Conservation (phyloP, 2,888 invertebrate genomes). For the Chaetoderma sp. region DNA sequence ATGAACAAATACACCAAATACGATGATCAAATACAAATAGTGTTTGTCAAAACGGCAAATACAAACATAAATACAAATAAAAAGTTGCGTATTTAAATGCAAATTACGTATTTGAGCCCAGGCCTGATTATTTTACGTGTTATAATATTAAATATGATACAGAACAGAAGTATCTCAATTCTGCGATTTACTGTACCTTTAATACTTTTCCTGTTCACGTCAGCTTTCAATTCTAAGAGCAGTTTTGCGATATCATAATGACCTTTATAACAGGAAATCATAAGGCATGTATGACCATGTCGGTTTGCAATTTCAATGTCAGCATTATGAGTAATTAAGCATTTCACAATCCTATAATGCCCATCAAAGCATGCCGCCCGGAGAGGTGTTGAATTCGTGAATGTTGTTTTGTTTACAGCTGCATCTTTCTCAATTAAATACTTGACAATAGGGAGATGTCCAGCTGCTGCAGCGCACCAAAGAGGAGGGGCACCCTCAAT, state of each 20-base stretch:
- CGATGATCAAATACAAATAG: no score
- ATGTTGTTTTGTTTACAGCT: slow-evolving; percentile 87
- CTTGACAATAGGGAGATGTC: slow-evolving; percentile 87
- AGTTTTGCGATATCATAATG: slow-evolving; percentile 92
- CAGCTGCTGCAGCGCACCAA: slow-evolving; percentile 98
- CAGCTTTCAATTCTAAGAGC: slow-evolving; percentile 86
- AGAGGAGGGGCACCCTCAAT: slow-evolving; percentile 96
- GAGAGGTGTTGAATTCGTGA: slow-evolving; percentile 68
- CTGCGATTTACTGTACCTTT: slow-evolving; percentile 72
- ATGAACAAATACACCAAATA: no score
- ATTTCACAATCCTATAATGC: slow-evolving; percentile 78
- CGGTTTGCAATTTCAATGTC: slow-evolving; percentile 96
- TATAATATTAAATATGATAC: no score
- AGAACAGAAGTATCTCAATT: no score
- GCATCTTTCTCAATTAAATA: slow-evolving; percentile 84
- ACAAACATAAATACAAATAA: no score
- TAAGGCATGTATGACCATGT: slow-evolving; percentile 88
- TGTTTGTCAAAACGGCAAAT: no score
- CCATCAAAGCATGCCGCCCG: slow-evolving; percentile 70
- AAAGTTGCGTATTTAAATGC: no score
- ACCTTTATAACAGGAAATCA: slow-evolving; percentile 98
- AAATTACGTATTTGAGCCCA: no score
- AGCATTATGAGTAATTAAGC: slow-evolving; percentile 90
- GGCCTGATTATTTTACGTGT: no score
- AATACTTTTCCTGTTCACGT: slow-evolving; percentile 86